A percentile compares a stretch with the other conserved stretches of the same genome.
Conservation (phyloP, 2,113 vertebrate species). For the Dicrurus megarhynchus region DNA sequence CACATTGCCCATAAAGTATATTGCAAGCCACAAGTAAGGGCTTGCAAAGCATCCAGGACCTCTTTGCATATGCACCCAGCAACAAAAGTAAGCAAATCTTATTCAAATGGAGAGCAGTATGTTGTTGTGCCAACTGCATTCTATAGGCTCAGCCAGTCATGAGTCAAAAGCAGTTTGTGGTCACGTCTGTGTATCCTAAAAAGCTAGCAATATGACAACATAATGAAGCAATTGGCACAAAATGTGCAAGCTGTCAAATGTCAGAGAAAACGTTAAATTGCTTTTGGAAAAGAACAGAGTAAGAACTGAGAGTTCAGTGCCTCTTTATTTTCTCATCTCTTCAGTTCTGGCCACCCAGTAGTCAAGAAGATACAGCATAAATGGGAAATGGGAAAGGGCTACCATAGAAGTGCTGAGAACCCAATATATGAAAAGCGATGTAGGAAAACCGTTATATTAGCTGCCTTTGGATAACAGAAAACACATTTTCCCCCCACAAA, state of each 20-base stretch:
- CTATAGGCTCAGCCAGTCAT: background rate
- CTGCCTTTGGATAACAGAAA: background rate
- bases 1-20: background rate
- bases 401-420: background rate
- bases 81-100: background rate
- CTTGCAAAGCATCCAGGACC: background rate
- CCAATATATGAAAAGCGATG: background rate
- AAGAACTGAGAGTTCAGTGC: background rate
- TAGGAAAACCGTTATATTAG: background rate
- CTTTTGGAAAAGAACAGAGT: background rate
- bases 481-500: fast-evolving
- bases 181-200: background rate
- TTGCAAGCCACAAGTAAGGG: background rate
- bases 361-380: background rate
- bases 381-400: background rate
- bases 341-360: background rate
- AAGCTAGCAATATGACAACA: background rate
- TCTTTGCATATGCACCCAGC: background rate
- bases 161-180: background rate
- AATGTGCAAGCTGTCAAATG: background rate
- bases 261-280: background rate
- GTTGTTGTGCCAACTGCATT: background rate
- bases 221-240: background rate
- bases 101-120: background rate
- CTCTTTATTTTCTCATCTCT: background rate